Conservation (phyloP, 1,140 invertebrate genomes). For the Cydia splendana region DNA sequence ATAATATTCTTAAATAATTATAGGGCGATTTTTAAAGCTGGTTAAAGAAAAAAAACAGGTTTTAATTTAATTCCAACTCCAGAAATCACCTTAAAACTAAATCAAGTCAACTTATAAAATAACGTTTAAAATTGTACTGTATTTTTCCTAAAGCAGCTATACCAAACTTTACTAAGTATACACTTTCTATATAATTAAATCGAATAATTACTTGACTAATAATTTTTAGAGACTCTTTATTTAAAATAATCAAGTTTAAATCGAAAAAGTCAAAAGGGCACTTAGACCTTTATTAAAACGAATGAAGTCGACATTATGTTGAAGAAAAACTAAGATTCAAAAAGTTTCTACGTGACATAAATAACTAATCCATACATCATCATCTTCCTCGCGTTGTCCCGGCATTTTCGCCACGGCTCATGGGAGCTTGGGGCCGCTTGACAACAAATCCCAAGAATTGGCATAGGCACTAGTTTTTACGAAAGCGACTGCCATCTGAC, state of each 20-base stretch:
- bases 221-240: neutral
- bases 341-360: too few species aligned
- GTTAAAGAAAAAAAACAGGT: neutral
- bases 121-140: neutral
- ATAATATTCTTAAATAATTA: neutral
- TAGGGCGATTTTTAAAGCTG: neutral
- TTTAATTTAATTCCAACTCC: constrained; percentile 1
- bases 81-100: neutral
- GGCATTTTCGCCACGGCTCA: too few species aligned
- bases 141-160: neutral
- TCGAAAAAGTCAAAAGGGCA: neutral
- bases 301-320: neutral
- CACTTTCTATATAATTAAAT: neutral
- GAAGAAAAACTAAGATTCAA: too few species aligned
- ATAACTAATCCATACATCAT: too few species aligned
- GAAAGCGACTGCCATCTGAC: too few species aligned
- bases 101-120: neutral
- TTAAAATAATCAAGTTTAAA: neutral
- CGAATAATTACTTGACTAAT: neutral
- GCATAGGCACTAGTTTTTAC: too few species aligned
- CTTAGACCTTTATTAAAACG: neutral
- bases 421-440: too few species aligned
- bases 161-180: neutral
- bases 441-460: too few species aligned
- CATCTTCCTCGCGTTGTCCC: too few species aligned